Evolutionary conservation across 2,797 vertebrate genomes (phyloP), one percentile per base, ranked within the genome.

Genomic region (Pangasius larnaudii): DNA sequence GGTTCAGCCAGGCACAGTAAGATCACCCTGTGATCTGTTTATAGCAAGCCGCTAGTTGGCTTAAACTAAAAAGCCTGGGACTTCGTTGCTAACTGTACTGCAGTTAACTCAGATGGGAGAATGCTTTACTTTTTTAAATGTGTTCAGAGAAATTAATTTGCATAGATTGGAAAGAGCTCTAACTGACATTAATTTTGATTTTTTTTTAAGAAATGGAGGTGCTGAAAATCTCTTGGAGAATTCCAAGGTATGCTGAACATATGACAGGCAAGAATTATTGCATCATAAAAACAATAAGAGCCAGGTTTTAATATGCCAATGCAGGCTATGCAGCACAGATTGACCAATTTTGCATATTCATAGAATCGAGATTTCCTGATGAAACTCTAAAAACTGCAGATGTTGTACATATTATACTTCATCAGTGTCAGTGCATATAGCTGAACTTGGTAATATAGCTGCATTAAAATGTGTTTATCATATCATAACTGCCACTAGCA

Each of bases 1-100:
- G 71, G 79, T 69, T 89, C 80, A 85, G 83, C 78, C 86, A 72
- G 86, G 81, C 85, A 58, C 71, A 87, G 86, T 85, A 63, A 72
- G 49, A 77, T 78, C 80, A 78, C 49, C 46, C 72, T 81, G 77
- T 88, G 27, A 88, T 84, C 88, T 87, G 56, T 89, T 90, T 59
- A 87, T 78, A 90, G 89, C 83, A 84, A 69, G 74, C 74, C 49
- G 61, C 87, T 85, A 85, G 72, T 63, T 30, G 59, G 9, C 33
- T 86, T 88, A 65, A 88, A 58, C 83, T 82, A 85, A 86, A 61
- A 84, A 71, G 59, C 49, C 88, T 33, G 71, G 71, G 18, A 30
- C 2, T 46, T 19, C 51, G 58, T 67, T 77, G 36, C 18, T 71
- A 79, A 85, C 51, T 27, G 33, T 58, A 58, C 18, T 13, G 18